phyloP scores from a whole-genome alignment of 2,113 vertebrate species.

The Cavia porcellus region DNA sequence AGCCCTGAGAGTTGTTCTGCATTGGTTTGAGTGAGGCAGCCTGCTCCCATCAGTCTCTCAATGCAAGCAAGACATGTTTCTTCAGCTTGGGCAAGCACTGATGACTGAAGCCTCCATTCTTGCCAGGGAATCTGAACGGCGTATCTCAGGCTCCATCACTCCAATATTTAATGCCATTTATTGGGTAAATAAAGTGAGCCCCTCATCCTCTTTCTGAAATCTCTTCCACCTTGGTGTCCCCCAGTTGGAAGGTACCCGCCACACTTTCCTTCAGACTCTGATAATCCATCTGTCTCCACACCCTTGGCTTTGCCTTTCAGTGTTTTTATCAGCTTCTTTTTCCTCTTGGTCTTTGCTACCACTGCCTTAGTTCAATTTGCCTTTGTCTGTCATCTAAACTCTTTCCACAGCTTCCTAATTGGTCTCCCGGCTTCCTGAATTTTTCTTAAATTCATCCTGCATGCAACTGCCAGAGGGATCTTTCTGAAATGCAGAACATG shows the following conservation, averaged over 20 bases:
- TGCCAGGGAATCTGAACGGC: not conserved
- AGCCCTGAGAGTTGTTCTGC: not conserved
- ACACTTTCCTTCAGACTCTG: not conserved
- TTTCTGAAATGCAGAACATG: not conserved
- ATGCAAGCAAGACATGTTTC: not conserved
- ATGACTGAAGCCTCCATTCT: not conserved
- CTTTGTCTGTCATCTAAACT: not conserved
- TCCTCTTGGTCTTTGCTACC: not conserved
- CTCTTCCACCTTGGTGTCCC: not conserved
- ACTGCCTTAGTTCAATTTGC: not conserved
- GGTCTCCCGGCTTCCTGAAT: conserved; percentile 15
- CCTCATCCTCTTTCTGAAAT: not conserved
- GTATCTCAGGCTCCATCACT: not conserved
- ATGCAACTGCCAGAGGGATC: not conserved
- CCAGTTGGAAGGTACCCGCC: not conserved
- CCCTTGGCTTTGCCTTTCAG: not conserved
- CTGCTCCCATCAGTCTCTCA: not conserved
- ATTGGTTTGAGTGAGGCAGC: not conserved
- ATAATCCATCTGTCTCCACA: not conserved
- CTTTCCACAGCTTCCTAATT: not conserved
- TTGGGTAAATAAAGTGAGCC: not conserved
- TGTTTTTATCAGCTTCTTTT: not conserved
- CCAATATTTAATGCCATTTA: not conserved
- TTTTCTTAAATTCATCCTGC: not conserved
- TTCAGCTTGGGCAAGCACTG: not conserved